Base-by-base conservation (phyloP, 2,888 invertebrate genomes). In the Lasioglossum zephyrum region DNA sequence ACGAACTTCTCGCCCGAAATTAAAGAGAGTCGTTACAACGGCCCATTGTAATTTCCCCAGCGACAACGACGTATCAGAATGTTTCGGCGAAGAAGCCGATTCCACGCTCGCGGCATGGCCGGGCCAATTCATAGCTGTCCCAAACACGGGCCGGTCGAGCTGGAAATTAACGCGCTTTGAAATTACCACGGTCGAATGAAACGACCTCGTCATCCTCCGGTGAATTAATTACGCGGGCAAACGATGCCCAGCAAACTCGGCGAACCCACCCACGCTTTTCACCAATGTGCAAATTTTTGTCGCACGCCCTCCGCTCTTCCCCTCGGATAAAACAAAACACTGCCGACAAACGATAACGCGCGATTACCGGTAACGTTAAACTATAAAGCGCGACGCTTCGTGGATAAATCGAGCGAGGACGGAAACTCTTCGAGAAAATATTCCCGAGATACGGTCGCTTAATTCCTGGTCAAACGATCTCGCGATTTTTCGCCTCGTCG, bases 121-220 rank as follows among this genome's bases (percentile, higher is more conserved):
- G 2, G 53, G 22, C 53, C 81, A 82, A 84, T 78, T 87, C 79
- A 41, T 78, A 60, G 79, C 79, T 41, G 81, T 72, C 63, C 57
- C n/a, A 57, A 63, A 76, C 77, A 74, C 70, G 31, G 57, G 13
- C 16, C 69, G 18, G 18, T 41, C 49, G 26, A 49, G 44, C 22
- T 57, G n/a, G 86, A 26, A 77, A 63, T 41, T 66, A 66, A 69
- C 44, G 2, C 77, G 44, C 77, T 87, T 81, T 77, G 74, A 82
- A 87, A 84, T 87, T 87, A 87, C 79, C 66, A 44, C 22, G n/a
- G 22, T 63, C 76, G 53, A n/a, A 60, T 66, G 72, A 77, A 87
- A 84, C 84, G 75, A 80, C 77, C 74, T 77, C 53, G 44, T 75
- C 72, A 66, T 66, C 66, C 66, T 60, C 69, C 47, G 39, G n/a